Evolutionary conservation across 2,797 vertebrate genomes (phyloP), one percentile per base, ranked within the genome.

Genomic region (Labeo calbasu): DNA sequence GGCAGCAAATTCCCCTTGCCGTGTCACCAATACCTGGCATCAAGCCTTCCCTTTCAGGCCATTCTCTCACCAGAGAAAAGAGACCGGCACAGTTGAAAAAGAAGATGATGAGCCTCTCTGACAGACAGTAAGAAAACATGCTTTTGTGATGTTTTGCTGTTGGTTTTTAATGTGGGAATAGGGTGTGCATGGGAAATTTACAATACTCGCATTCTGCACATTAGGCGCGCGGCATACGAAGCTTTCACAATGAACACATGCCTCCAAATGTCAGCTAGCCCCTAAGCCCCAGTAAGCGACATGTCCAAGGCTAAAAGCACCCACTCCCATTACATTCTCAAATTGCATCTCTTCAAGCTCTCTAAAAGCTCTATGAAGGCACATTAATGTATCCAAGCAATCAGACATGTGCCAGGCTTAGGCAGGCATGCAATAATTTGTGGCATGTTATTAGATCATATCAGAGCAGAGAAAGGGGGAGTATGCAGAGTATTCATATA

Each of bases 11-110:
- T 95, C 95, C 92, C 92, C 93, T 95, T 94, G 94, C 94, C 92
- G 92, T 95, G 95, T 96, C 96, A 97, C 95, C 95, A 96, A 96
- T 97, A 97, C 96, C 96, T 97, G 96, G 94, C 95, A 96, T 92
- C 90, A 89, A 96, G 94, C 94, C 96, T 96, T 95, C 86, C 96
- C 96, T 96, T 96, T 94, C 92, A 95, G 76, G 94, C 94, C 95
- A 92, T 93, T 95, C 94, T 95, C 92, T 93, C 83, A 93, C 93
- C 92, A 92, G 93, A 95, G 85, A 83, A 86, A 89, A 80, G 69
- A 86, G 46, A 73, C 89, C 79, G 93, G 94, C 94, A 93, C 94
- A 95, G 94, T 94, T 76, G 82, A 83, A 84, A 86, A 83, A 70
- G 76, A 81, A 69, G 72, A 80, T 77, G 84, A 88, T 88, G 77